Percentiles rank a stretch among this genome's conserved stretches.
Evolutionary conservation across 2,888 invertebrate genomes (phyloP).

Genomic region (Eulithis prunata): DNA sequence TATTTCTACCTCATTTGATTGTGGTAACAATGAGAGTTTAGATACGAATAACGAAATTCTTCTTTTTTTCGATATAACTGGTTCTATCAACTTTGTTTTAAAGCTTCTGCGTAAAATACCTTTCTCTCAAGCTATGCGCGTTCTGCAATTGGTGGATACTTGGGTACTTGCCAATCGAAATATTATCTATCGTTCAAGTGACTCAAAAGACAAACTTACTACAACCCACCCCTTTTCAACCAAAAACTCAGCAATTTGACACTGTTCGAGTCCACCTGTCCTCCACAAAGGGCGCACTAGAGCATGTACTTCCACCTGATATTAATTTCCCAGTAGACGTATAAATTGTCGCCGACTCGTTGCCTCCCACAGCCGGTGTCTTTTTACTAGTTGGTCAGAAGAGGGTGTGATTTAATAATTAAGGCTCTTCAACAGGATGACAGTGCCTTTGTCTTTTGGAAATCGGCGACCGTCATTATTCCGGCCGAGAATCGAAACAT

Average conservation of each 20-base stretch:
- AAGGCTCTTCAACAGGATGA: conserved; percentile 15
- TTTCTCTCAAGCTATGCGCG: too few species aligned
- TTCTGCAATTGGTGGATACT: too few species aligned
- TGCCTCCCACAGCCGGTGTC: conserved; percentile 10
- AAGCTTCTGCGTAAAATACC: too few species aligned
- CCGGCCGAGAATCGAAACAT: too few species aligned
- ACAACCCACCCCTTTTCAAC: background rate
- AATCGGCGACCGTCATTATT: background rate
- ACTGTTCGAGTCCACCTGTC: background rate
- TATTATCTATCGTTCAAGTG: too few species aligned
- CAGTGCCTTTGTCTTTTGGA: background rate
- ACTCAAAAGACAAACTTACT: too few species aligned
- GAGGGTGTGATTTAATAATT: conserved; percentile 30
- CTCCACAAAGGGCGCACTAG: conserved; percentile 14
- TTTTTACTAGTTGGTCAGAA: conserved; percentile 29
- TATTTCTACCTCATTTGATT: conserved; percentile 30
- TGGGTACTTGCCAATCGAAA: too few species aligned
- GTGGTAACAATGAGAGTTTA: conserved; percentile 14
- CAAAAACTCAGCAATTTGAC: background rate
- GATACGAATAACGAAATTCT: background rate
- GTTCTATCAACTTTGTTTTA: too few species aligned
- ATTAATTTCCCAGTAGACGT: conserved; percentile 79
- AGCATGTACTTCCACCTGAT: conserved; percentile 62
- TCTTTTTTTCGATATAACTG: background rate
- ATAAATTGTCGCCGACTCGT: conserved; percentile 68